These are phyloP conservation scores for Holacanthus passer DNA, from an alignment of 2,113 vertebrate genomes.

Conservation along the genomic window DNA sequence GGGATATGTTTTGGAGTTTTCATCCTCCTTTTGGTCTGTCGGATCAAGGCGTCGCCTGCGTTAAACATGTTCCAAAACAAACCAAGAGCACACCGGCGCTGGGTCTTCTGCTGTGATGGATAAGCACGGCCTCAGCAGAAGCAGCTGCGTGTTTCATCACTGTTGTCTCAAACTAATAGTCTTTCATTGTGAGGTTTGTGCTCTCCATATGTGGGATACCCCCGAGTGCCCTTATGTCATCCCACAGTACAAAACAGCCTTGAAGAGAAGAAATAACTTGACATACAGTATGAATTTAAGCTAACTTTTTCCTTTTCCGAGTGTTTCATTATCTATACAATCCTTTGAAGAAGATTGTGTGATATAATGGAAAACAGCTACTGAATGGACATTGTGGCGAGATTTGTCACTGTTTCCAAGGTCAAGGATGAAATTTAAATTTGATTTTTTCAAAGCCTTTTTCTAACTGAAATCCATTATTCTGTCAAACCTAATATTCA, in stretches of 20 bases:
- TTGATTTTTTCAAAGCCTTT: not conserved
- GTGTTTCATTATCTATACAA: not conserved
- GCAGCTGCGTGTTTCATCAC: too few relatives aligned
- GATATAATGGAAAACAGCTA: too few relatives aligned
- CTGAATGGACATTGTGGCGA: too few relatives aligned
- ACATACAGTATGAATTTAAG: too few relatives aligned
- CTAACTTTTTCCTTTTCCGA: too few relatives aligned
- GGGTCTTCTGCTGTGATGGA: not conserved
- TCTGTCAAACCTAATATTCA: not conserved
- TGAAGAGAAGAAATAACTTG: not conserved
- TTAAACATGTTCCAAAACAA: conserved; percentile 33
- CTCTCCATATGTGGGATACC: not conserved
- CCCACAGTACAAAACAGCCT: not conserved
- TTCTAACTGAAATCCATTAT: too few relatives aligned
- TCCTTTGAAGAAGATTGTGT: not conserved
- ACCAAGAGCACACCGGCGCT: not conserved
- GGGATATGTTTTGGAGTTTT: conserved; percentile 11
- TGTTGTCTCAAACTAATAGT: not conserved
- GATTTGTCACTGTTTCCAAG: too few relatives aligned
- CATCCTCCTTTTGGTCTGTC: not conserved
- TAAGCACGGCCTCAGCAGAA: not conserved
- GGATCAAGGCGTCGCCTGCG: not conserved
- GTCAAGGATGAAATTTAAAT: not conserved
- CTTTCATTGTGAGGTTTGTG: not conserved
- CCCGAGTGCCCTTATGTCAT: not conserved